These are phyloP conservation scores for Clupea harengus DNA, from an alignment of 2,113 vertebrate genomes.

Conservation along the genomic window DNA sequence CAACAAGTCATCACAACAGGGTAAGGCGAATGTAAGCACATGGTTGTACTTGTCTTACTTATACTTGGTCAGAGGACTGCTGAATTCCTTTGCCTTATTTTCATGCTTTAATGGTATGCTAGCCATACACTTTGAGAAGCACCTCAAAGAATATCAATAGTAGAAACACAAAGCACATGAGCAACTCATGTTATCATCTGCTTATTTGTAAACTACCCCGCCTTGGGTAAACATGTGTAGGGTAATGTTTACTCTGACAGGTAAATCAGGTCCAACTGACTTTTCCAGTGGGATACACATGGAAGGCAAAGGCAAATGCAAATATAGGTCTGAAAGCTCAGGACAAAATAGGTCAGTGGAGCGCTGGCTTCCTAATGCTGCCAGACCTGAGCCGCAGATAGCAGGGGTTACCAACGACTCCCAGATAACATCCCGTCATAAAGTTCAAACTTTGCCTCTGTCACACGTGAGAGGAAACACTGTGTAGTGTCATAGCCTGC, in stretches of 20 bases:
- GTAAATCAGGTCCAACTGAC: background rate
- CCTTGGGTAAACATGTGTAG: background rate
- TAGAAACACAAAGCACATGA: background rate
- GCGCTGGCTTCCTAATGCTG: background rate
- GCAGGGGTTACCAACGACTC: background rate
- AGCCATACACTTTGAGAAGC: background rate
- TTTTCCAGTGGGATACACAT: background rate
- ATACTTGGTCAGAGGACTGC: background rate
- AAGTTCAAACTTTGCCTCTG: background rate
- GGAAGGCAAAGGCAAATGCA: background rate
- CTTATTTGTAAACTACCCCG: background rate
- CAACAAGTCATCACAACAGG: background rate
- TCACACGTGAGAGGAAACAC: constrained; percentile 2
- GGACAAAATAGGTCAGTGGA: background rate
- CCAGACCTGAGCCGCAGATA: background rate
- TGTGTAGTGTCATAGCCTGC: background rate
- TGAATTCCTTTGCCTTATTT: background rate
- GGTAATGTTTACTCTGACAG: background rate
- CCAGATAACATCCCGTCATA: background rate
- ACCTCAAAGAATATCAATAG: background rate
- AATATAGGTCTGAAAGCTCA: background rate
- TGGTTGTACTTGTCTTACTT: background rate
- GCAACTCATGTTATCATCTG: too few relatives aligned
- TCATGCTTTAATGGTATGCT: background rate
- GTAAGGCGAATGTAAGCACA: background rate